phyloP scores from a whole-genome alignment of 2,888 invertebrate species.

The Cotesia congregata region DNA sequence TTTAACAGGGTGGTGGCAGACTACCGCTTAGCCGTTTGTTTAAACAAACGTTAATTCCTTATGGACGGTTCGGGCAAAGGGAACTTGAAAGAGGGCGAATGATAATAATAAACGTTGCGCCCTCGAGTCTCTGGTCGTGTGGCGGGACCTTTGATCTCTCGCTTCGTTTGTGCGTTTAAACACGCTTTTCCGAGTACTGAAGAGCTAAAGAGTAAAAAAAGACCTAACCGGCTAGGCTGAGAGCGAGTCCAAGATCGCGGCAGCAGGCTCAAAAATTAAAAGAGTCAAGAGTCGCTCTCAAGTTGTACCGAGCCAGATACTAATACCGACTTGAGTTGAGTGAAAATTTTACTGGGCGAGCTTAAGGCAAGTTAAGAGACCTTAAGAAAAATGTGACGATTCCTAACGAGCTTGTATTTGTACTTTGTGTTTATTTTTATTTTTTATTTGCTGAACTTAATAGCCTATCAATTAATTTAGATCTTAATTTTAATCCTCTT shows the following conservation, averaged over 20 bases:
- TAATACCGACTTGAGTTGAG: slow-evolving; percentile 6
- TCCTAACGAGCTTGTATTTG: slow-evolving; percentile 27
- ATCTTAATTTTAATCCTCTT: not conserved
- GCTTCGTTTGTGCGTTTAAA: slow-evolving; percentile 68
- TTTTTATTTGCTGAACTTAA: not conserved
- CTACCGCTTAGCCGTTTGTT: slow-evolving; percentile 47
- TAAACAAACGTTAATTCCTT: slow-evolving; percentile 60
- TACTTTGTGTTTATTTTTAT: slow-evolving; percentile 23
- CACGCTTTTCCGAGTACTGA: slow-evolving; percentile 60
- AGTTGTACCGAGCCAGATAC: not conserved
- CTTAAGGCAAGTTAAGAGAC: slow-evolving; percentile 24
- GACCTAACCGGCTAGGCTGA: not conserved
- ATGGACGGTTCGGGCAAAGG: slow-evolving; percentile 41
- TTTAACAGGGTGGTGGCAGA: not conserved
- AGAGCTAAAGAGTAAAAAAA: slow-evolving; percentile 50
- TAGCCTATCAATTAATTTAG: not conserved
- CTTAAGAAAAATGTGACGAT: slow-evolving; percentile 40
- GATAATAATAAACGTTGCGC: slow-evolving; percentile 63
- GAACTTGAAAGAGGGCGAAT: slow-evolving; percentile 47
- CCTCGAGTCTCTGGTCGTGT: slow-evolving; percentile 45
- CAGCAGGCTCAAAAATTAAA: slow-evolving; percentile 9
- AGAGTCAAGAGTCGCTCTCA: not conserved
- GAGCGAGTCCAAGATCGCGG: slow-evolving; percentile 17
- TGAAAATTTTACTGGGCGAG: slow-evolving; percentile 34
- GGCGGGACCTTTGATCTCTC: slow-evolving; percentile 63